Evolutionary conservation across 2,888 invertebrate species (phyloP).

Genomic region (Harpagoxenus sublaevis): DNA sequence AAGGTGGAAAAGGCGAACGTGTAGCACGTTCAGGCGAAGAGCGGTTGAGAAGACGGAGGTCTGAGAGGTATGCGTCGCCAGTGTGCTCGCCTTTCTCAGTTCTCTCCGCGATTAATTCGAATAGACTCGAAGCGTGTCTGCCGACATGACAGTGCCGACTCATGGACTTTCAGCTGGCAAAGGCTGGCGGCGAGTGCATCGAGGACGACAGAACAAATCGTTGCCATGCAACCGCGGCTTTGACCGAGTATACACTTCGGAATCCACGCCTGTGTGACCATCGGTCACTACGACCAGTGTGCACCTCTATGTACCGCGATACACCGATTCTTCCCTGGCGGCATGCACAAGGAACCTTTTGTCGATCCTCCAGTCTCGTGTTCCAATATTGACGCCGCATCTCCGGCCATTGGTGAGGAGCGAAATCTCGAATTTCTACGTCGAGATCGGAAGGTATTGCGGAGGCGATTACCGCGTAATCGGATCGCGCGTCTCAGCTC

Average conservation of each 20-base stretch:
- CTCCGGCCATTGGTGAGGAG: constrained; percentile 18
- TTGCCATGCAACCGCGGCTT: constrained; percentile 61
- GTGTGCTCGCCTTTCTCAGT: constrained; percentile 61
- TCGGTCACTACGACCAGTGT: constrained; percentile 6
- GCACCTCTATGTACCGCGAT: constrained; percentile 12
- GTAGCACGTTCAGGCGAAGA: neutral
- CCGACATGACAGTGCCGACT: neutral
- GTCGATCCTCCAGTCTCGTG: constrained; percentile 46
- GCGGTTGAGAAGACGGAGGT: constrained; percentile 30
- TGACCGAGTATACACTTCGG: constrained; percentile 41
- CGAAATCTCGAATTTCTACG: constrained; percentile 35
- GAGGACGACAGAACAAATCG: constrained; percentile 51
- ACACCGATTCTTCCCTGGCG: constrained; percentile 23
- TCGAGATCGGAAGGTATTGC: constrained; percentile 7
- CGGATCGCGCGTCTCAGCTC: constrained; percentile 17
- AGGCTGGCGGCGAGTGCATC: constrained; percentile 8
- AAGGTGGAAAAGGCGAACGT: neutral
- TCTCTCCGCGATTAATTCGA: constrained; percentile 65
- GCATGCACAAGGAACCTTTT: constrained; percentile 34
- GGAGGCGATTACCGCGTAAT: constrained; percentile 46
- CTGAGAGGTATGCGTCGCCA: constrained; percentile 36
- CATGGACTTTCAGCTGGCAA: constrained; percentile 6
- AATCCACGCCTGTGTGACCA: constrained; percentile 19
- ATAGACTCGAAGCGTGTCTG: constrained; percentile 27
- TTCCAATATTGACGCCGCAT: constrained; percentile 47